Conservation (phyloP, 2,113 vertebrate genomes). For the Ivindomyrus marchei region DNA sequence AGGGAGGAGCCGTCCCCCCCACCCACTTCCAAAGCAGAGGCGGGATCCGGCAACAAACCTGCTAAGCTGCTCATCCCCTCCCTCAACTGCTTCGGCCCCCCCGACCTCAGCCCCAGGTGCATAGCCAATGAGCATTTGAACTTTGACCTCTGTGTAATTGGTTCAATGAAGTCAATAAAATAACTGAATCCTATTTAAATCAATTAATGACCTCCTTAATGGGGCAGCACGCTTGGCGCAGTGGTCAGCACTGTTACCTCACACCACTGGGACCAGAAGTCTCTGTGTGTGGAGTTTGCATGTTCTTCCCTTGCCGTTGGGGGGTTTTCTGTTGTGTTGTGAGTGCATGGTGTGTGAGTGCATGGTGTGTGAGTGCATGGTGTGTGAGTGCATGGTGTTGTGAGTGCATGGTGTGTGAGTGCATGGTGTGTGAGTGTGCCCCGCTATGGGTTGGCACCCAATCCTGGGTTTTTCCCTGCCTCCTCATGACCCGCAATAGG, state of each 20-base stretch:
- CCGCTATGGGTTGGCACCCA: not conserved
- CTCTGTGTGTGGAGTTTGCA: not conserved
- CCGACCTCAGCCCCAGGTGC: slow-evolving; percentile 85
- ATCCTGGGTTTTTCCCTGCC: not conserved
- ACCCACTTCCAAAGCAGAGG: slow-evolving; percentile 11
- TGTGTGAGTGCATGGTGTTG: too few relatives aligned
- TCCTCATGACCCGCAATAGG: not conserved
- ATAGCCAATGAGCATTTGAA: not conserved
- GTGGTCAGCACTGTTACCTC: not conserved
- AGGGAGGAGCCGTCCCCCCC: slow-evolving; percentile 34
- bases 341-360: too few relatives aligned
- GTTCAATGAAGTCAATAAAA: not conserved
- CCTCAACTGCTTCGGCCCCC: slow-evolving; percentile 63
- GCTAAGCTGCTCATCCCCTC: slow-evolving; percentile 78
- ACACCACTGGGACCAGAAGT: not conserved
- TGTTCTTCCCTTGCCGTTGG: not conserved
- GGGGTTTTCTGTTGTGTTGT: not conserved
- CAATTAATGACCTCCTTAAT: not conserved
- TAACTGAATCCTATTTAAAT: not conserved
- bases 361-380: too few relatives aligned
- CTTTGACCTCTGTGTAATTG: not conserved
- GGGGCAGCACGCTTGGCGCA: not conserved
- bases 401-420: too few relatives aligned
- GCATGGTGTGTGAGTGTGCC: not conserved
- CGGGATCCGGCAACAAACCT: slow-evolving; percentile 51